phyloP scores from a whole-genome alignment of 1,140 invertebrate species.

The Pristionchus pacificus region DNA sequence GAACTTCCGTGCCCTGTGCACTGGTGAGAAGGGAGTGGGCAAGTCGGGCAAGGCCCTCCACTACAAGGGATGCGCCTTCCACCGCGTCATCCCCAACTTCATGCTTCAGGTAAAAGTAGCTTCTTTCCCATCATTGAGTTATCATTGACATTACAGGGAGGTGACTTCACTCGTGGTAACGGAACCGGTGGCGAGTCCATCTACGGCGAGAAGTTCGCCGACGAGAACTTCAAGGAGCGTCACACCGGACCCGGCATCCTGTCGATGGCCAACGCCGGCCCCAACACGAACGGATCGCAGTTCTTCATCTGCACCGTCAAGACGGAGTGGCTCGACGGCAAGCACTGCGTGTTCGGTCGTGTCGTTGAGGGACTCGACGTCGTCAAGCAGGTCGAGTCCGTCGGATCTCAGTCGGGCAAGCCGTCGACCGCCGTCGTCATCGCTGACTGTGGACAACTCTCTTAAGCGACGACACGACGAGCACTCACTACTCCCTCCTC shows the following conservation, averaged over 20 bases:
- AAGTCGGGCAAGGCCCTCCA: conserved; percentile 61
- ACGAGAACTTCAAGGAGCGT: conserved; percentile 90
- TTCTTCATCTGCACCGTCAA: conserved; percentile 95
- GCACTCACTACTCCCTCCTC: too few relatives aligned
- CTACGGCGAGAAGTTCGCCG: conserved; percentile 80
- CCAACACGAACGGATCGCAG: conserved; percentile 92
- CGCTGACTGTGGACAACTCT: conserved; percentile 42
- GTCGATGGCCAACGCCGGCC: conserved; percentile 82
- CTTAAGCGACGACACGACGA: too few relatives aligned
- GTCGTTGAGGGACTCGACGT: conserved; percentile 85
- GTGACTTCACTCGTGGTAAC: conserved; percentile 85
- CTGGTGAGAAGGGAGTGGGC: conserved; percentile 62
- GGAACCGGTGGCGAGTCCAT: conserved; percentile 94
- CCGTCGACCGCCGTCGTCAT: conserved; percentile 35
- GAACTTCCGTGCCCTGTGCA: conserved; percentile 64
- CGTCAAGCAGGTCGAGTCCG: conserved; percentile 76
- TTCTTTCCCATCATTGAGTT: not conserved
- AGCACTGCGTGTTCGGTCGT: conserved; percentile 71
- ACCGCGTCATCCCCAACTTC: conserved; percentile 91
- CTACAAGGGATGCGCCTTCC: conserved; percentile 60
- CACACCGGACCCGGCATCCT: conserved; percentile 82
- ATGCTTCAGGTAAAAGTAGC: conserved; percentile 77
- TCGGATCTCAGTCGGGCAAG: conserved; percentile 43
- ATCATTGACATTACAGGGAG: conserved; percentile 62
- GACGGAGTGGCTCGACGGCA: conserved; percentile 65